A percentile compares a stretch with the other conserved stretches of the same genome.
These are phyloP conservation scores for Pogonocherus hispidulus DNA, from an alignment of 2,888 invertebrate genomes.

Conservation along the genomic window DNA sequence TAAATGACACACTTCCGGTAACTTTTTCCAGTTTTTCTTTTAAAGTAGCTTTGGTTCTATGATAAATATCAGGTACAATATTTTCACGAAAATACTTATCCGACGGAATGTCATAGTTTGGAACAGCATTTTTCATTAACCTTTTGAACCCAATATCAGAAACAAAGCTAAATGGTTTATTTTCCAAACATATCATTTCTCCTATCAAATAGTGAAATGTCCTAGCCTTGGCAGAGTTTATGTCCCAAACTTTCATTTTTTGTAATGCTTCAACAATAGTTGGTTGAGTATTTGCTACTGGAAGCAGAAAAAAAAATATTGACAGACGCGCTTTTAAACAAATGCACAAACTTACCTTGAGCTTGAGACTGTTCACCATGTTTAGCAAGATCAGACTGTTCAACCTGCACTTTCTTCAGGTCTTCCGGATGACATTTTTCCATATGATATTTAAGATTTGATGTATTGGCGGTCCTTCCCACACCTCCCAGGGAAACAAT, in stretches of 20 bases:
- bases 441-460: conserved; percentile 6
- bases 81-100: conserved; percentile 15
- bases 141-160: conserved; percentile 48
- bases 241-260: conserved; percentile 40
- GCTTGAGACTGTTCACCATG: background rate
- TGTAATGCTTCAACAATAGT: background rate
- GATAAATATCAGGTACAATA: conserved; percentile 17
- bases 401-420: background rate
- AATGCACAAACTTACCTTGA: conserved; percentile 9
- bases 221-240: conserved; percentile 53
- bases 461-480: conserved; percentile 7
- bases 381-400: background rate
- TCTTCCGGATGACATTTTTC: conserved; percentile 10
- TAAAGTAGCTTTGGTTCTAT: conserved; percentile 11
- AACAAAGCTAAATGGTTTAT: conserved; percentile 56
- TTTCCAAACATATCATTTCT: conserved; percentile 61
- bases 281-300: conserved; percentile 3
- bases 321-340: conserved; percentile 5
- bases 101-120: conserved; percentile 12
- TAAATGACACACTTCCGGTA: conserved; percentile 3
- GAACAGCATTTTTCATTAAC: background rate
- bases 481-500: conserved; percentile 7
- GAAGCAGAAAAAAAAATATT: background rate
- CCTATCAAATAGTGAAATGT: conserved; percentile 57
- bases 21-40: conserved; percentile 17